A percentile compares a stretch with the other conserved stretches of the same genome.
Conservation (phyloP, 2,888 invertebrate genomes). For the Lacanobia oleracea region DNA sequence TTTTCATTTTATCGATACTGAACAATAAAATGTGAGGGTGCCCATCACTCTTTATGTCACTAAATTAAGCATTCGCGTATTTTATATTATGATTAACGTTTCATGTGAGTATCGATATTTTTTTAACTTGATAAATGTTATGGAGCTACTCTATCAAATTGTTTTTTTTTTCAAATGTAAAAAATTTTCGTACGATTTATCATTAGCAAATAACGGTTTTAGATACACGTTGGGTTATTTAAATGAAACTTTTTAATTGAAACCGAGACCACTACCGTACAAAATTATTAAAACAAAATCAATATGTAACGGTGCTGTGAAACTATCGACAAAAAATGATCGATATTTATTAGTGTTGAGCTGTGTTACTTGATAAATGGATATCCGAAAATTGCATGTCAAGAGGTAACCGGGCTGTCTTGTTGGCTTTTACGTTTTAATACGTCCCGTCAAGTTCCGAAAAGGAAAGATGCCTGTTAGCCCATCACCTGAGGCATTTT, state of each 20-base stretch:
- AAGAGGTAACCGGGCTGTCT: conserved; percentile 86
- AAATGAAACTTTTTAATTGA: conserved; percentile 61
- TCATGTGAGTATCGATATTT: conserved; percentile 22
- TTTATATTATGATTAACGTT: conserved; percentile 48
- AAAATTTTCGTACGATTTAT: conserved; percentile 44
- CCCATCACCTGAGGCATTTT: conserved; percentile 78
- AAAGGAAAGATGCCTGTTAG: conserved; percentile 76
- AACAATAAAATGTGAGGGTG: conserved; percentile 32
- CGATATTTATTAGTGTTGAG: conserved; percentile 70
- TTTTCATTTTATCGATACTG: conserved; percentile 60
- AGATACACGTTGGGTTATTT: conserved; percentile 40
- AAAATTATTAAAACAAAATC: conserved; percentile 55
- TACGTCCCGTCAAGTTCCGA: conserved; percentile 79
- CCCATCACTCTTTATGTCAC: conserved; percentile 61
- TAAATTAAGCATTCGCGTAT: conserved; percentile 42
- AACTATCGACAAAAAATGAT: conserved; percentile 74
- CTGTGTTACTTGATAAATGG: conserved; percentile 82
- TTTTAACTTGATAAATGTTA: conserved; percentile 31
- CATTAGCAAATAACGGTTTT: conserved; percentile 55
- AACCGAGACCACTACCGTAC: conserved; percentile 57
- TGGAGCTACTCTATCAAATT: conserved; percentile 23
- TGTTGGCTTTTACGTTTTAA: conserved; percentile 85
- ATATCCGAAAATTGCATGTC: conserved; percentile 89
- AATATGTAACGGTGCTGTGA: conserved; percentile 55
- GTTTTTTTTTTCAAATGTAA: conserved; percentile 10